Conservation (phyloP, 2,797 vertebrate species). For the Remorina albescens region DNA sequence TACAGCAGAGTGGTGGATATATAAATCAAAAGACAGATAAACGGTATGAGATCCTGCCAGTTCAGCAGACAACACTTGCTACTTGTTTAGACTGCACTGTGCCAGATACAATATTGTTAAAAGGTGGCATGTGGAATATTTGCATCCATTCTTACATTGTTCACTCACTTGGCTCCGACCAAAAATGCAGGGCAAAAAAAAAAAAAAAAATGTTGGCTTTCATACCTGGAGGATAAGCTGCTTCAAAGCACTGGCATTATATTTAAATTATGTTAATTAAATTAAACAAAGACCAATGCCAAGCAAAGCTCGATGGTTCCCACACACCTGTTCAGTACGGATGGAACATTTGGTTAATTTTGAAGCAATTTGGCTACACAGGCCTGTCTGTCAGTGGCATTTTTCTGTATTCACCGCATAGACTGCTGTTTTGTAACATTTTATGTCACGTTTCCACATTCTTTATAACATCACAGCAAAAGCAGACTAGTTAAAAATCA, state of each 20-base stretch:
- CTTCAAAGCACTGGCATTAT: slow-evolving; percentile 66
- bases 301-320: slow-evolving; percentile 60
- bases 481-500: not conserved
- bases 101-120: slow-evolving; percentile 39
- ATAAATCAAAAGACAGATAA: slow-evolving; percentile 68
- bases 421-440: slow-evolving; percentile 19
- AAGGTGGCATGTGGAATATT: slow-evolving; percentile 48
- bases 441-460: slow-evolving; percentile 1
- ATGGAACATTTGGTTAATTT: slow-evolving; percentile 56
- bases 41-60: slow-evolving; percentile 53
- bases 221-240: slow-evolving; percentile 47
- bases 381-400: slow-evolving; percentile 31
- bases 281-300: slow-evolving; percentile 67
- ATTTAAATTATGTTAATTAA: slow-evolving; percentile 70
- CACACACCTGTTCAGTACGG: slow-evolving; percentile 71
- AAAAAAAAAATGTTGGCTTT: slow-evolving; percentile 40
- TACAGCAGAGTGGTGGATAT: slow-evolving; percentile 28
- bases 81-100: slow-evolving; percentile 49
- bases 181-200: slow-evolving; percentile 38
- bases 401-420: slow-evolving; percentile 33
- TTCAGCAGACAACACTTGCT: slow-evolving; percentile 66
- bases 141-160: slow-evolving; percentile 29
- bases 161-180: slow-evolving; percentile 35
- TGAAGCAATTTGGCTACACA: slow-evolving; percentile 49
- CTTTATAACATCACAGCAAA: not conserved